These are phyloP conservation scores for Ganaspis sp. DNA, from an alignment of 1,140 invertebrate genomes.

Conservation along the genomic window DNA sequence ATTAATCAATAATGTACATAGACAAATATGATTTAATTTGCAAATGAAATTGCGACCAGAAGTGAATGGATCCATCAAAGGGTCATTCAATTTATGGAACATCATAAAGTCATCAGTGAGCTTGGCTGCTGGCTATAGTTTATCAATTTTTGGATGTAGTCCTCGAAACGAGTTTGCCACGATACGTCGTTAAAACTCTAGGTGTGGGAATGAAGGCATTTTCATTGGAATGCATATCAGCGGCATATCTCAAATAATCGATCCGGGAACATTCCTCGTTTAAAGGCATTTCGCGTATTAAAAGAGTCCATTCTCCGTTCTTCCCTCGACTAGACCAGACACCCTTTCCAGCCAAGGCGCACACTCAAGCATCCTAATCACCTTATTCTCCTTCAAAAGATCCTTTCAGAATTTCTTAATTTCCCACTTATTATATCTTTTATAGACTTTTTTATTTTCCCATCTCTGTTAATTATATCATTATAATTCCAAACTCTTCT, in stretches of 20 bases:
- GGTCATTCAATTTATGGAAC: neutral
- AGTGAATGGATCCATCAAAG: neutral
- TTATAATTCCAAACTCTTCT: too few relatives aligned
- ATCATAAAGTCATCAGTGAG: neutral
- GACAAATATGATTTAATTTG: neutral
- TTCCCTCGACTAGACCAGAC: constrained; percentile 6
- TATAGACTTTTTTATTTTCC: too few relatives aligned
- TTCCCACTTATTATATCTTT: neutral
- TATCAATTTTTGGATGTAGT: constrained; percentile 14
- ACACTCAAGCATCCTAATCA: constrained; percentile 58
- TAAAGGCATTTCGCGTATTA: constrained; percentile 57
- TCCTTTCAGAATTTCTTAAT: constrained; percentile 8
- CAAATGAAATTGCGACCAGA: neutral
- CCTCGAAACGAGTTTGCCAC: neutral
- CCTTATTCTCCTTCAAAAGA: constrained; percentile 44
- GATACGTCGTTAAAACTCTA: constrained; percentile 11
- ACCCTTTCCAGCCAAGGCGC: constrained; percentile 28
- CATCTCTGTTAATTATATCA: too few relatives aligned
- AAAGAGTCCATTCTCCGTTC: constrained; percentile 38
- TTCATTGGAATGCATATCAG: constrained; percentile 51
- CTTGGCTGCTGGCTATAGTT: neutral
- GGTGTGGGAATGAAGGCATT: neutral
- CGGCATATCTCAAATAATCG: constrained; percentile 56
- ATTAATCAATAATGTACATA: too few relatives aligned
- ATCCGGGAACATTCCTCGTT: constrained; percentile 48